A percentile compares a stretch with the other conserved stretches of the same genome.
Conservation (phyloP, 2,797 vertebrate species). For the Hipposideros larvatus region DNA sequence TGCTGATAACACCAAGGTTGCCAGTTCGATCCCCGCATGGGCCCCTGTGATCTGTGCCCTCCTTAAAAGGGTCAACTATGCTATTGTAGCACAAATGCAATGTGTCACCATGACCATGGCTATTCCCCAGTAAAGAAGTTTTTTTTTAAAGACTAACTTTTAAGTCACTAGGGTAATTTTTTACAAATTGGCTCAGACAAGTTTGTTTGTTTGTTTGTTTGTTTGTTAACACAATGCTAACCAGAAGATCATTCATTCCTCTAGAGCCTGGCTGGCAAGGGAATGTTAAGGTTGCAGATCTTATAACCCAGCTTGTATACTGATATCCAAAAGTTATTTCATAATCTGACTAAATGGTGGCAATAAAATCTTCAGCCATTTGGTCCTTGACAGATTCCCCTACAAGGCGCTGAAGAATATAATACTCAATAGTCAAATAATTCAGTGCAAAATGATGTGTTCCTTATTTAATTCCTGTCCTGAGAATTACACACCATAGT, state of each 20-base stretch:
- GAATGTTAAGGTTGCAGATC: neutral
- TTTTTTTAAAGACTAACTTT: neutral
- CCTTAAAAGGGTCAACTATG: too few species aligned
- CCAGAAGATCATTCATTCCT: conserved; percentile 4
- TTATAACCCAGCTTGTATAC: neutral
- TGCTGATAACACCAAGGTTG: too few species aligned
- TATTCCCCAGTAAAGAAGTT: too few species aligned
- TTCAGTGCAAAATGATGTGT: neutral
- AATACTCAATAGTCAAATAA: neutral
- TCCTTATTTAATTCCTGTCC: neutral
- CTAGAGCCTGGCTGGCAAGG: neutral
- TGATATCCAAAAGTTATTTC: conserved; percentile 1
- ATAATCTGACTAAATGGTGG: neutral
- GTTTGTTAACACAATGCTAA: conserved; percentile 5
- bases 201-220: neutral
- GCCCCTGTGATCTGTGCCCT: too few species aligned
- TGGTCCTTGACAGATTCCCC: neutral
- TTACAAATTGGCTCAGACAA: neutral
- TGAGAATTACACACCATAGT: neutral
- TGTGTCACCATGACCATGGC: too few species aligned
- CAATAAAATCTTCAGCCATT: neutral
- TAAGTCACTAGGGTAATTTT: neutral
- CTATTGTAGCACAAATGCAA: too few species aligned
- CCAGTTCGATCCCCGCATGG: too few species aligned
- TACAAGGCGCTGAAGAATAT: neutral